Percentiles rank a stretch among this genome's conserved stretches.
phyloP scores from a whole-genome alignment of 2,113 vertebrate species.

The Campylomormyrus numenius region DNA sequence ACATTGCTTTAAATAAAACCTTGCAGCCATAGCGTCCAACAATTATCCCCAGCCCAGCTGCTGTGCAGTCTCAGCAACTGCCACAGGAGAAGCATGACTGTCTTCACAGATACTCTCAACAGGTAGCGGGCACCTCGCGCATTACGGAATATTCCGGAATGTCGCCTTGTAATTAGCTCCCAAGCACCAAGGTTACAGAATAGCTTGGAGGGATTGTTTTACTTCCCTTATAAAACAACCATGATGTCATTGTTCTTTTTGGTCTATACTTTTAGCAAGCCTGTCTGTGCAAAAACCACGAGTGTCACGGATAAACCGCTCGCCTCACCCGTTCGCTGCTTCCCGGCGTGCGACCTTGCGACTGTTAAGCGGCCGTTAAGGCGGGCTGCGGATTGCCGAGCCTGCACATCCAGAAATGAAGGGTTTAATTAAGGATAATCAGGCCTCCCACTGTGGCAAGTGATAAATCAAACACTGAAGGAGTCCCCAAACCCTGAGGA shows the following conservation, averaged over 20 bases:
- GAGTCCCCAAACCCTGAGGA: background rate
- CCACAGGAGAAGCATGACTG: constrained; percentile 14
- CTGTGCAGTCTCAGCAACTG: constrained; percentile 17
- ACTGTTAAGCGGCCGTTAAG: background rate
- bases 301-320: background rate
- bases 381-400: background rate
- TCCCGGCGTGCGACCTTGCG: background rate
- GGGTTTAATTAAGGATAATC: constrained; percentile 12
- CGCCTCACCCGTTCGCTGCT: background rate
- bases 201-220: background rate
- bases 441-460: background rate
- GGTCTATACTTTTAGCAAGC: background rate
- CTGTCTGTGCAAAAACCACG: background rate
- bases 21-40: constrained; percentile 29
- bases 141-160: background rate
- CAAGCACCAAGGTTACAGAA: constrained; percentile 4
- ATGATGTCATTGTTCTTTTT: background rate
- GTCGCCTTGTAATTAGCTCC: constrained; percentile 15
- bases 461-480: background rate
- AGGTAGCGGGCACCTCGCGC: background rate
- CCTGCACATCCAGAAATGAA: background rate
- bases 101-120: background rate
- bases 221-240: constrained; percentile 9
- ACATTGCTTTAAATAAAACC: constrained; percentile 31
- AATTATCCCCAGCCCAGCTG: constrained; percentile 19